Evolutionary conservation across 2,888 invertebrate genomes (phyloP), one percentile per base, ranked within the genome.

Genomic region (Xestoiulus laeticollis): DNA sequence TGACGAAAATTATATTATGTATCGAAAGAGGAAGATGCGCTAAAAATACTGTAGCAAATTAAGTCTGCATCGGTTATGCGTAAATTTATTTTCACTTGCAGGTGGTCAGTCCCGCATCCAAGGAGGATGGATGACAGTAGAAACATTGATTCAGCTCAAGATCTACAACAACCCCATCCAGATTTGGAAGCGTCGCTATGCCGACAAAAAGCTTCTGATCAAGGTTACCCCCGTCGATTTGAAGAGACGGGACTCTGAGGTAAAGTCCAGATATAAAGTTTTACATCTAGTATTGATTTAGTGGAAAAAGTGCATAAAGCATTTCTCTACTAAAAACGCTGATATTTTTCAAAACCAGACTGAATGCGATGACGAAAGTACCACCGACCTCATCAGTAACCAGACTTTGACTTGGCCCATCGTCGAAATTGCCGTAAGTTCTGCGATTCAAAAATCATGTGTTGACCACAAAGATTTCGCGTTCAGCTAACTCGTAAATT

Each of bases 91-190:
- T 6, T 38, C 33, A 38, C 33, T 5, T 38, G n/a, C 10, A 88
- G 93, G 93, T 90, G 94, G 91, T 82, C 88, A 88, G 33, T 90
- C 89, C 93, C 90, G 94, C 90, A 92, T 96, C 19, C 95, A 95
- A 91, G 94, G 94, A 90, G 97, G 97, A 19, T 98, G 97, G 97
- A 93, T 97, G 43, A 96, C 96, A 68, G 94, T 94, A 89, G 96
- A 96, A 91, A 95, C 95, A n/a, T 93, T 96, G 87, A 93, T 98
- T 85, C 97, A 97, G 91, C 94, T 98, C 89, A 96, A 97, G 92
- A 87, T 95, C 90, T 94, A 90, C 88, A 95, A 96, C 90, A 95
- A 95, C 90, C 96, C 97, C 0, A 94, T 97, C 88, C 95, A 95
- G 89, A 93, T 97, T 87, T 95, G 94, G 94, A 95, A 95, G 90